A percentile compares a stretch with the other conserved stretches of the same genome.
phyloP scores from a whole-genome alignment of 35 echinoderm and acorn worm genomes.

The Chiridota heheva region DNA sequence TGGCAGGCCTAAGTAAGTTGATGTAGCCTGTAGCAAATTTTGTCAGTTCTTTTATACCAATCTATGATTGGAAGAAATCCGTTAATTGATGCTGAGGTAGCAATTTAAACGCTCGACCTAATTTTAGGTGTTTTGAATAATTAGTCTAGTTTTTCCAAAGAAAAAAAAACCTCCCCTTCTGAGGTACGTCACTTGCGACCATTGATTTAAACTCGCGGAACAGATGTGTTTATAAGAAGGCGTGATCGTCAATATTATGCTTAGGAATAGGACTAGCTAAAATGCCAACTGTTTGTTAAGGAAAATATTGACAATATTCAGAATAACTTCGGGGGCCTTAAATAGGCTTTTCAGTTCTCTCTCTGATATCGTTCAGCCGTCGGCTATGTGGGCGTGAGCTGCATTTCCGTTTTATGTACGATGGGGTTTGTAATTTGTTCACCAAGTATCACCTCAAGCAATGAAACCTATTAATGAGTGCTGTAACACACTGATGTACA shows the following conservation, averaged over 20 bases:
- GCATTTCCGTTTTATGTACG: too few relatives aligned
- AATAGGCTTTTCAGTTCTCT: slow-evolving; percentile 55
- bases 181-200: too few relatives aligned
- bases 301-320: slow-evolving; percentile 60
- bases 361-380: slow-evolving; percentile 18
- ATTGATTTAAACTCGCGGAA: neutral
- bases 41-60: too few relatives aligned
- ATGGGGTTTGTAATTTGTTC: too few relatives aligned
- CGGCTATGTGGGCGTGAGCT: slow-evolving; percentile 13
- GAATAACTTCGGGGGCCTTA: slow-evolving; percentile 56
- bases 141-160: slow-evolving; percentile 47
- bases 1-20: too few relatives aligned
- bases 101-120: slow-evolving; percentile 55
- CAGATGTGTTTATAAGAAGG: neutral
- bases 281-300: slow-evolving; percentile 57
- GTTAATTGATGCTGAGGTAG: slow-evolving; percentile 50
- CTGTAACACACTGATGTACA: too few relatives aligned
- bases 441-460: too few relatives aligned
- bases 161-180: too few relatives aligned
- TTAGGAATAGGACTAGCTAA: slow-evolving; percentile 25
- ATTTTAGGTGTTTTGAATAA: slow-evolving; percentile 51
- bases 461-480: too few relatives aligned
- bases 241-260: slow-evolving; percentile 44
- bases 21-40: too few relatives aligned
- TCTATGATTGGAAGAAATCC: too few relatives aligned